These are phyloP conservation scores for Elanoides forficatus DNA, from an alignment of 2,113 vertebrate species.

Conservation along the genomic window DNA sequence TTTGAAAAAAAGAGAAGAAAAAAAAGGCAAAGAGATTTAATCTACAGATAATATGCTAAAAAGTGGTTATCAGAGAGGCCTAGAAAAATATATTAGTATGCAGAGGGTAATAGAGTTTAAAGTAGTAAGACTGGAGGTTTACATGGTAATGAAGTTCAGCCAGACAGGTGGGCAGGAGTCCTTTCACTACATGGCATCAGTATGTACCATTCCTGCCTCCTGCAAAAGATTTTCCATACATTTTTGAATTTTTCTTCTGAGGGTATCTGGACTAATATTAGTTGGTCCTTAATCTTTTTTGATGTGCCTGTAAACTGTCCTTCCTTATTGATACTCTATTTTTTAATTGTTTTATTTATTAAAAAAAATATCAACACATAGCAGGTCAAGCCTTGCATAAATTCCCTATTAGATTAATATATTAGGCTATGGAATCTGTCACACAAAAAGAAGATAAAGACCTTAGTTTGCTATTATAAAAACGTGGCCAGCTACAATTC, in stretches of 20 bases:
- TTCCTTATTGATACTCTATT: not conserved
- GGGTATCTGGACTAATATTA: not conserved
- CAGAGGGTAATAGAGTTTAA: not conserved
- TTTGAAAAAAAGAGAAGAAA: not conserved
- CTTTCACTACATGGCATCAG: not conserved
- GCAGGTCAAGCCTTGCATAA: not conserved
- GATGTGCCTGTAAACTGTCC: not conserved
- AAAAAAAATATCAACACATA: not conserved
- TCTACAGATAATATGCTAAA: conserved; percentile 39
- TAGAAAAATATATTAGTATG: not conserved
- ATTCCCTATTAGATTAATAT: not conserved
- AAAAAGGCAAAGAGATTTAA: conserved; percentile 28
- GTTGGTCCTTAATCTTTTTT: not conserved
- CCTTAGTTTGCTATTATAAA: not conserved
- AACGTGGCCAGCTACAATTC: not conserved
- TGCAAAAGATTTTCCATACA: not conserved
- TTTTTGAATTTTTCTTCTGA: not conserved
- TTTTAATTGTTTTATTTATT: not conserved
- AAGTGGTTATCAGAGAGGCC: not conserved
- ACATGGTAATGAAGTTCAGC: not conserved
- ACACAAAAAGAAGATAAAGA: not conserved
- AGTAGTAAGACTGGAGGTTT: not conserved
- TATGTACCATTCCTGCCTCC: not conserved
- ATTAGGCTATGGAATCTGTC: not conserved
- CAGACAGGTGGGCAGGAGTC: not conserved